Percentiles rank a stretch among this genome's conserved stretches.
Evolutionary conservation across 1,140 invertebrate species (phyloP).

Genomic region (Lasioglossum baleicum): DNA sequence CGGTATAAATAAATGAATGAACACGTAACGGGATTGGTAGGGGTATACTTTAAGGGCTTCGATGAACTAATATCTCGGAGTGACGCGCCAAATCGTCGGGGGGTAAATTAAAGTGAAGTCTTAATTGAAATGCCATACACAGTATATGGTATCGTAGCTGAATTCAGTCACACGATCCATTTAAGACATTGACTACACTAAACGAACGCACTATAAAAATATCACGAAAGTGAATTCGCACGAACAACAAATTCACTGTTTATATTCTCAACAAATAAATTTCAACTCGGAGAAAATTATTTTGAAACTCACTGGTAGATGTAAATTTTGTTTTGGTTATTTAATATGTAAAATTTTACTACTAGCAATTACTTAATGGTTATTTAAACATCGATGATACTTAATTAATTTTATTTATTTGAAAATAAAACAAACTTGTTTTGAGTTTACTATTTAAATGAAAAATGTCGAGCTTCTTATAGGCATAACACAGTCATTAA

Average conservation of each 20-base stretch:
- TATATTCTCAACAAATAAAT: too few relatives aligned
- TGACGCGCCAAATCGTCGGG: constrained; percentile 53
- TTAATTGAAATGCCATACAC: constrained; percentile 61
- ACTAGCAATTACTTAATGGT: too few relatives aligned
- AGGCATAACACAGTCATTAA: too few relatives aligned
- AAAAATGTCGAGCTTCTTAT: too few relatives aligned
- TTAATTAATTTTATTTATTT: too few relatives aligned
- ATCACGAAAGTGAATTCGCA: not conserved
- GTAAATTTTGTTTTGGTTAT: too few relatives aligned
- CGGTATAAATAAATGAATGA: constrained; percentile 25
- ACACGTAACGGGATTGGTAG: constrained; percentile 32
- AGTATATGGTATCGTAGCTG: constrained; percentile 29
- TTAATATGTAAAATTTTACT: too few relatives aligned
- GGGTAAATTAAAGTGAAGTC: constrained; percentile 68
- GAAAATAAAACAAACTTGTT: too few relatives aligned
- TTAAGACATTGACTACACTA: not conserved
- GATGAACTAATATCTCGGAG: constrained; percentile 56
- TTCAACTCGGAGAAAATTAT: too few relatives aligned
- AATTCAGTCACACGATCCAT: constrained; percentile 12
- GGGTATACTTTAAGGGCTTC: constrained; percentile 60
- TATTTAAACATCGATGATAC: too few relatives aligned
- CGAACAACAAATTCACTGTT: not conserved
- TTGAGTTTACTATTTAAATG: too few relatives aligned
- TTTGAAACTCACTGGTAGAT: too few relatives aligned
- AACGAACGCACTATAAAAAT: not conserved